A percentile compares a stretch with the other conserved stretches of the same genome.
Evolutionary conservation across 2,113 vertebrate species (phyloP).

Genomic region (Marmota flaviventris): DNA sequence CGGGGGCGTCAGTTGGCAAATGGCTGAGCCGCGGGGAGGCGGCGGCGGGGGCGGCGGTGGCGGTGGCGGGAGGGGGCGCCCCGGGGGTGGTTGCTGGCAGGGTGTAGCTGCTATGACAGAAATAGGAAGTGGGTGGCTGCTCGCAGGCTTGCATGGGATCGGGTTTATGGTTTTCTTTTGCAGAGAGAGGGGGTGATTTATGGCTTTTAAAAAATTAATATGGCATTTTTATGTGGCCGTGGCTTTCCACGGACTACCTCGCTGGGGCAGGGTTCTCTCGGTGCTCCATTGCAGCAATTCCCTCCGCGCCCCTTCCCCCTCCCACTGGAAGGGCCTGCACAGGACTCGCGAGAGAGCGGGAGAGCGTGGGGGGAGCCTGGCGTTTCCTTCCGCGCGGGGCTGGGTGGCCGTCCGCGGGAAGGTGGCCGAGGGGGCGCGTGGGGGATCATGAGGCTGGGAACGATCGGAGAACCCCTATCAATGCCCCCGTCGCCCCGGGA

Average conservation of each 20-base stretch:
- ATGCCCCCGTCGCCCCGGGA: conserved; percentile 49
- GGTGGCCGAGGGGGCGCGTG: conserved; percentile 57
- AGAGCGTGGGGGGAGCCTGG: conserved; percentile 78
- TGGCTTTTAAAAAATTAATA: conserved; percentile 74
- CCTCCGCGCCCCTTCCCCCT: conserved; percentile 60
- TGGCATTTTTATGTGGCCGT: conserved; percentile 74
- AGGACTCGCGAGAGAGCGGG: conserved; percentile 79
- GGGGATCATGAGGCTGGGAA: conserved; percentile 56
- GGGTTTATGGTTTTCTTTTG: conserved; percentile 79
- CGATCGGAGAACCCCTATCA: not conserved
- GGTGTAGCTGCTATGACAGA: conserved; percentile 83
- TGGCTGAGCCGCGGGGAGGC: conserved; percentile 63
- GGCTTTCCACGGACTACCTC: conserved; percentile 64
- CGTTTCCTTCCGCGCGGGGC: conserved; percentile 65
- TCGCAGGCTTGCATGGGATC: conserved; percentile 76
- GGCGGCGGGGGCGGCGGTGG: conserved; percentile 55
- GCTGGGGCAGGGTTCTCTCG: conserved; percentile 36
- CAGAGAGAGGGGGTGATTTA: conserved; percentile 74
- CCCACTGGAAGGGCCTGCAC: conserved; percentile 73
- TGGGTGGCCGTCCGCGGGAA: conserved; percentile 40
- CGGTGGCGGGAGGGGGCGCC: conserved; percentile 75
- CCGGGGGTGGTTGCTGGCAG: conserved; percentile 75
- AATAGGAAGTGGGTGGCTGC: conserved; percentile 85
- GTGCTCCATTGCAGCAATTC: conserved; percentile 76
- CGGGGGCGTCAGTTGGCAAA: conserved; percentile 73